Conservation (phyloP, 2,113 vertebrate genomes). For the Amia ocellicauda region DNA sequence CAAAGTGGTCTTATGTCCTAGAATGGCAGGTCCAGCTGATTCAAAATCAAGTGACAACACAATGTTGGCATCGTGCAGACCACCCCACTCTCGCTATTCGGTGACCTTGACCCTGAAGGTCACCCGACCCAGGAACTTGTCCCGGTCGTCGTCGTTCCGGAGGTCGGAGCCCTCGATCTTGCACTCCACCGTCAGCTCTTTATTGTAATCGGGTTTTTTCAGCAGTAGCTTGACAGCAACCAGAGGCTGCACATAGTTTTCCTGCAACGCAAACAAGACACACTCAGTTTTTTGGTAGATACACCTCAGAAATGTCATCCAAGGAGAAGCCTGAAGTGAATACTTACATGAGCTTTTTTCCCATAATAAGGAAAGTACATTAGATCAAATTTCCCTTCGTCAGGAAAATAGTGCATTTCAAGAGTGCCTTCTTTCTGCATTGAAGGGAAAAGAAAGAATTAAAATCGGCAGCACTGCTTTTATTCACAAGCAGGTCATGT, state of each 20-base stretch:
- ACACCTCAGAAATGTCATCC: not conserved
- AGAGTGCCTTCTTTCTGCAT: conserved; percentile 63
- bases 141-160: conserved; percentile 81
- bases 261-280: conserved; percentile 53
- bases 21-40: conserved; percentile 68
- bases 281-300: not conserved
- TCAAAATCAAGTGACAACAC: conserved; percentile 48
- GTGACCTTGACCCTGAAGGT: conserved; percentile 78
- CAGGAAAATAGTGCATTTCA: conserved; percentile 73
- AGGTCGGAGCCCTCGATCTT: conserved; percentile 81
- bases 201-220: conserved; percentile 62
- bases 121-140: conserved; percentile 93
- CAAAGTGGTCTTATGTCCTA: conserved; percentile 61
- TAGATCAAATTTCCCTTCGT: conserved; percentile 73
- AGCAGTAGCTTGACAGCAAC: conserved; percentile 85
- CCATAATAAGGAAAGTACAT: conserved; percentile 97
- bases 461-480: not conserved
- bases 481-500: too few species aligned
- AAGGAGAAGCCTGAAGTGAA: conserved; percentile 7
- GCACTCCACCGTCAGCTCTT: conserved; percentile 83
- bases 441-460: conserved; percentile 35
- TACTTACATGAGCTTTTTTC: conserved; percentile 89
- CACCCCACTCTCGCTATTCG: conserved; percentile 64
- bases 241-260: conserved; percentile 84
- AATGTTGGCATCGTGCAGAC: conserved; percentile 56